Evolutionary conservation across 2,888 invertebrate species (phyloP), one percentile per base, ranked within the genome.

Genomic region (Agapetus fuscipes): DNA sequence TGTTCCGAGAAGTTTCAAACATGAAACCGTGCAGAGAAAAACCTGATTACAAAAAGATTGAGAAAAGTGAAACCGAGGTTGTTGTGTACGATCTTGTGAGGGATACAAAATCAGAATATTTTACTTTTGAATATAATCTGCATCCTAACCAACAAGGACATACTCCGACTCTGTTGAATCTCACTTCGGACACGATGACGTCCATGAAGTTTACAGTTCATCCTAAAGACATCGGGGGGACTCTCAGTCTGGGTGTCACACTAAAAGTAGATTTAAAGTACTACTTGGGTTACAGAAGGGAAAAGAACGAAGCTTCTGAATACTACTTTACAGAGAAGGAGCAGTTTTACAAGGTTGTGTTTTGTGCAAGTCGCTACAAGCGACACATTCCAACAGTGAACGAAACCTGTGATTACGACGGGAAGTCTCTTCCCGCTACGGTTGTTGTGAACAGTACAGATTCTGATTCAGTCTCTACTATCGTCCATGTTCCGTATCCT

Each of bases 211-310:
- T 88, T 54, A 69, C 73, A 39, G 66, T 90, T 9, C 73, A 80
- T 40, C 73, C 80, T 15, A 66, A 74, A 30, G 90, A 90, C 53
- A 78, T 83, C 20, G 91, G 91, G 0, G 90, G 90, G 0, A 87
- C 83, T 2, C 56, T 89, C 13, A 72, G 77, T 1, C 71, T 86
- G 48, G 80, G 81, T 34, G 64, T 84, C 1, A 81, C 80, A 35
- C 66, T 87, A 54, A 71, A 80, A 50, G 76, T 74, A 57, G 74
- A 66, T 50, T 51, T 66, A 48, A 74, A 66, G 45, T 64, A 64
- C 50, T 70, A 66, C 41, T 64, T 64, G 63, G 70, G 70, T 35
- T 70, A 63, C 45, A 64, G 47, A 34, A 58, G 66, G 29, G 54
- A 59, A 34, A 44, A 38, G 34, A 48, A 13, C 39, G 33, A 51